Base-by-base conservation (phyloP, 2,888 invertebrate species). In the Phanerotoma sp. region DNA sequence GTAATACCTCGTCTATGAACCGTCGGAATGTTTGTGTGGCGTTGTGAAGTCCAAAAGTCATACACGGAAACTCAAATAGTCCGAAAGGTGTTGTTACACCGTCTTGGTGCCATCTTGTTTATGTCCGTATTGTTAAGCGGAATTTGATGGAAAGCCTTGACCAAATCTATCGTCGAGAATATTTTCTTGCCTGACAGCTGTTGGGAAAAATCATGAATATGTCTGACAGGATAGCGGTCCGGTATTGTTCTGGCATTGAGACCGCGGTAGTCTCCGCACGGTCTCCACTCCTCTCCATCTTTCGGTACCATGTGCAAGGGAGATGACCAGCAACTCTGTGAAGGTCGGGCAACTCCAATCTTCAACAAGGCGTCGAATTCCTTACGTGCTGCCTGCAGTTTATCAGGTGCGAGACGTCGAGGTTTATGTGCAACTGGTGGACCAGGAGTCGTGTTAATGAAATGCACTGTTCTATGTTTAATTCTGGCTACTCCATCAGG, bases 291-390 rank as follows among this genome's bases (percentile, higher is more conserved):
- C 9, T 35, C 32, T 7, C 13, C 28, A 16, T 47, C 46, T 20
- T 41, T 28, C 4, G 20, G 13, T 10, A 58, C 62, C 37, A 69
- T 28, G 38, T 63, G 65, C 0, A 69, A 59, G 21, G 66, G 65
- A 18, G 57, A 63, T 6, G 65, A 52, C 69, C 65, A 71, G 1
- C 61, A 57, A 21, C 75, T 74, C 3, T 67, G 71, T 0, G 75
- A 78, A 1, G 74, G 77, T 10, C 76, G 62, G 32, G 73, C 72
- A 4, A 78, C 75, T 1, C 74, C 77, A 18, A 66, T 54, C 16
- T 77, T 65, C n/a, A 68, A 59, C 70, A 76, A 66, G 0, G 42
- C 4, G 3, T 60, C 16, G 51, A 74, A 72, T 51, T 73, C 71
- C 3, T 62, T 52, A 45, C 68, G 70, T 0, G 69, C 70, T 5